These are phyloP conservation scores for Blomia tropicalis DNA, from an alignment of 2,888 invertebrate species.

Conservation along the genomic window DNA sequence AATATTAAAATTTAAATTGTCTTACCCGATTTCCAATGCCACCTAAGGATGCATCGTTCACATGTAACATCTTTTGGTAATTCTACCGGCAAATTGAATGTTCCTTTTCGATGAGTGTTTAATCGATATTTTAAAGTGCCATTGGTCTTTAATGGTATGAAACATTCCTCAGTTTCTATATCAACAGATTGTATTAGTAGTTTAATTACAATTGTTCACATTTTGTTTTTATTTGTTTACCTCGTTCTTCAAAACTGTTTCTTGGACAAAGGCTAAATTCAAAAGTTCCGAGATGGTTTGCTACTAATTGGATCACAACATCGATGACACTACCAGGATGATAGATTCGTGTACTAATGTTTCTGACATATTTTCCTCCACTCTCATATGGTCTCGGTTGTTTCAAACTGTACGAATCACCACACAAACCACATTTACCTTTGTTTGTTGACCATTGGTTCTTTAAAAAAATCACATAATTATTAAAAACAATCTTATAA, in stretches of 20 bases:
- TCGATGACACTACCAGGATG: conserved; percentile 29
- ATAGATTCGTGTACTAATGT: conserved; percentile 28
- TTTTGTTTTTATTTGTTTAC: too few species aligned
- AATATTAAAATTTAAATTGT: too few species aligned
- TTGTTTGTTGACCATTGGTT: conserved; percentile 28
- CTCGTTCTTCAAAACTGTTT: conserved; percentile 21
- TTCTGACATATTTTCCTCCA: conserved; percentile 29
- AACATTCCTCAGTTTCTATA: conserved; percentile 30
- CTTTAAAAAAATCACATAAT: conserved; percentile 20
- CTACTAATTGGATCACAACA: conserved; percentile 29
- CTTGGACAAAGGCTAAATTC: conserved; percentile 29
- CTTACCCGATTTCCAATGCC: conserved; percentile 31
- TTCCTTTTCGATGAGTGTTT: conserved; percentile 25
- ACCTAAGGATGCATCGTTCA: conserved; percentile 28
- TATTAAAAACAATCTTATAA: background rate
- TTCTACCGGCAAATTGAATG: conserved; percentile 27
- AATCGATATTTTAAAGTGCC: conserved; percentile 9
- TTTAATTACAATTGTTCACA: background rate
- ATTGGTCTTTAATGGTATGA: conserved; percentile 28
- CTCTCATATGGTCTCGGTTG: conserved; percentile 29
- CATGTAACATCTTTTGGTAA: conserved; percentile 28
- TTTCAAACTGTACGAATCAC: conserved; percentile 28
- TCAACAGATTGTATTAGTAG: background rate
- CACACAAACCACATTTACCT: conserved; percentile 31
- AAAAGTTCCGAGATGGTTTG: conserved; percentile 31